phyloP scores from a whole-genome alignment of 2,888 invertebrate species.

The Euplexia lucipara region DNA sequence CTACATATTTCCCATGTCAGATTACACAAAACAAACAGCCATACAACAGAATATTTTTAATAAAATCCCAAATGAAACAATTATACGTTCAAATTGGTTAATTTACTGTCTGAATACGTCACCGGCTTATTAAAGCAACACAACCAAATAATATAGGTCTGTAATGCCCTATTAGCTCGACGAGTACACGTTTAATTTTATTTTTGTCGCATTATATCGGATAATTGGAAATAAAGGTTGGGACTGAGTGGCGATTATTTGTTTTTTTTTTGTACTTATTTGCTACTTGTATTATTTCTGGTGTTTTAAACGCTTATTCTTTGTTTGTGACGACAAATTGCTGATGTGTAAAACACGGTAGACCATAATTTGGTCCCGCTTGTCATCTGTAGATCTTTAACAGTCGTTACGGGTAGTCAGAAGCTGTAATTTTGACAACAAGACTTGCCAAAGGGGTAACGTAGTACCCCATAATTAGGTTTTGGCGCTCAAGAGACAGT shows the following conservation, averaged over 20 bases:
- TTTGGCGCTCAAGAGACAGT: too few relatives aligned
- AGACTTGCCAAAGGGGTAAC: too few relatives aligned
- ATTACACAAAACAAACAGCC: conserved; percentile 50
- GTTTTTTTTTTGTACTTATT: conserved; percentile 11
- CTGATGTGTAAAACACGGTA: too few relatives aligned
- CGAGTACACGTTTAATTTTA: conserved; percentile 65
- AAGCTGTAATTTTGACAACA: too few relatives aligned
- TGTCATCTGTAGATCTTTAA: too few relatives aligned
- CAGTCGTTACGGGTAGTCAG: too few relatives aligned
- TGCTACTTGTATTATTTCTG: not conserved
- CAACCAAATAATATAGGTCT: conserved; percentile 56
- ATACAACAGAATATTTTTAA: conserved; percentile 47
- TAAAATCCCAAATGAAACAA: conserved; percentile 59
- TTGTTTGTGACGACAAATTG: not conserved
- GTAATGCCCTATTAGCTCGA: conserved; percentile 55
- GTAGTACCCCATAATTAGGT: too few relatives aligned
- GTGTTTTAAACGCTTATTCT: not conserved
- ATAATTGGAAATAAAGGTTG: conserved; percentile 62
- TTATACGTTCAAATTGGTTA: conserved; percentile 60
- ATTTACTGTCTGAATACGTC: conserved; percentile 62
- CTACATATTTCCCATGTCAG: conserved; percentile 32
- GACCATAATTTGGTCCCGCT: too few relatives aligned
- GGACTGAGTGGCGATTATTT: conserved; percentile 42
- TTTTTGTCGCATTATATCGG: conserved; percentile 68
- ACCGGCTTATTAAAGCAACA: conserved; percentile 52